Base-by-base conservation (phyloP, 92 coral and sea anemone genomes). In the Epizoanthus fatuus region DNA sequence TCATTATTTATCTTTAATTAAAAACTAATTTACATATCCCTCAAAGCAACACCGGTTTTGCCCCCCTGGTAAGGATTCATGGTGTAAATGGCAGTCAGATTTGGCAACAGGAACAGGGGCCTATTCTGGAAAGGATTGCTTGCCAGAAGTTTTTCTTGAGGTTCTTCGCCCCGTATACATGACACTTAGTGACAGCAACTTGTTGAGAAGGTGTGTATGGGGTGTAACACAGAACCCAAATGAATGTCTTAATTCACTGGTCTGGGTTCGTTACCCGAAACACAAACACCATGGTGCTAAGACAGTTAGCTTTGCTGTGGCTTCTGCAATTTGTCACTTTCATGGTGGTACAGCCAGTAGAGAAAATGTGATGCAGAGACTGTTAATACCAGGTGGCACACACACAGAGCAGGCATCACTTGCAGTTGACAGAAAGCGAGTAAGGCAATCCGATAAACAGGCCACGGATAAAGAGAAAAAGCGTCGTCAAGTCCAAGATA, bases 31-130 rank as follows among this genome's bases (percentile, higher is more conserved):
- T n/a, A n/a, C n/a, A n/a, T n/a, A n/a, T n/a, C n/a, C n/a, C n/a
- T n/a, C n/a, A n/a, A n/a, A n/a, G n/a, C n/a, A 91, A 91, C 94
- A 86, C 39, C 22, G 91, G 25, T 69, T 81, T 80, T 91, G 93
- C 56, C 93, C 86, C 25, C 74, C 55, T 38, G 85, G 93, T 52
- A 47, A 86, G 63, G 44, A 74, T 0, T 90, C 88, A 3, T 90
- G 87, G 91, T 90, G 93, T 86, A 86, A 81, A 77, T 81, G 93
- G 93, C 88, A 90, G 88, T 65, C 65, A 79, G 93, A 86, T 75
- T 54, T 16, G 69, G 87, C 88, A 52, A 11, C 68, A 32, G 85
- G 91, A 10, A 69, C 86, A 71, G 68, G 83, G 2, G 86, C 87
- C 9, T 81, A 80, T 62, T 52, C 53, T 6, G 87, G 22, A 17